Conservation (phyloP, 2,888 invertebrate species). For the Proisotoma minuta region DNA sequence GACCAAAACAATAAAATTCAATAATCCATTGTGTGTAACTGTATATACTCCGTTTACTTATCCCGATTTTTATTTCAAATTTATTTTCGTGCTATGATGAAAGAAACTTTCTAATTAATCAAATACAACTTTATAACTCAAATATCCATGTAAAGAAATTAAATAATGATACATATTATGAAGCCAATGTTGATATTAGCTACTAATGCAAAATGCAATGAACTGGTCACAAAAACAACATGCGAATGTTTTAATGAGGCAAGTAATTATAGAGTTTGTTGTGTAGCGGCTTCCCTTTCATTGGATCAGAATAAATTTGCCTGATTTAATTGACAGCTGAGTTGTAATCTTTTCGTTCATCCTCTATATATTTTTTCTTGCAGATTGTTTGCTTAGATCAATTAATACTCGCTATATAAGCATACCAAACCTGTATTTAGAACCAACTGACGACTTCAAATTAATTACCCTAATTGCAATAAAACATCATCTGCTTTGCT, state of each 20-base stretch:
- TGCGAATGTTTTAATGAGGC: slow-evolving; percentile 13
- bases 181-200: background rate
- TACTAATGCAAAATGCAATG: background rate
- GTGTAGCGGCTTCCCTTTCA: slow-evolving; percentile 15
- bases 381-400: background rate
- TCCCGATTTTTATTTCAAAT: background rate
- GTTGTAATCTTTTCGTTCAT: slow-evolving; percentile 9
- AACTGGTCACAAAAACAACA: background rate
- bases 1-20: too few relatives aligned
- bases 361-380: background rate
- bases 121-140: too few relatives aligned
- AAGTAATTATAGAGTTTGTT: slow-evolving; percentile 7
- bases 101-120: background rate
- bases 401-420: background rate
- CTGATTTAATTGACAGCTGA: slow-evolving; percentile 42
- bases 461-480: too few relatives aligned
- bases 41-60: too few relatives aligned
- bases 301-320: slow-evolving; percentile 44
- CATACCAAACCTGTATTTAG: background rate
- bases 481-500: too few relatives aligned
- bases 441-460: background rate
- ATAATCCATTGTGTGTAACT: too few relatives aligned
- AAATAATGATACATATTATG: background rate
- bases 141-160: background rate
- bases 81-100: background rate